Evolutionary conservation across 1,140 invertebrate species (phyloP), one percentile per base, ranked within the genome.

Genomic region (Lethocerus indicus): DNA sequence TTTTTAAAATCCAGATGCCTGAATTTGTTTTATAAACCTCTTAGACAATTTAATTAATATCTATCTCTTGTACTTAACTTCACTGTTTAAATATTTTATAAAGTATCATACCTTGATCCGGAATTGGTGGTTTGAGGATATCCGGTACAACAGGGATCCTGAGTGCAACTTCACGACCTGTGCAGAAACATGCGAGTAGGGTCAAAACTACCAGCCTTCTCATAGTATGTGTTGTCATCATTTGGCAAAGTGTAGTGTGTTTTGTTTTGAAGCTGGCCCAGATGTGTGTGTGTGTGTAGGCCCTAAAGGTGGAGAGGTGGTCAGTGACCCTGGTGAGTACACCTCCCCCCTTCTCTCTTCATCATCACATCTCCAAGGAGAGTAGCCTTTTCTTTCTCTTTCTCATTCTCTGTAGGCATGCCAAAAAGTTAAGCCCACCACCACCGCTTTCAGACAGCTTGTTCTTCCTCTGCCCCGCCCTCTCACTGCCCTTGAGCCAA

Each of bases 71-170:
- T 42, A 24, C 23, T 20, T 47, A 40, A 36, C 25, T 18, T 42
- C 32, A 35, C 42, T 41, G 47, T 37, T n/a, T 13, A 23, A 25
- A 32, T 41, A 12, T 23, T 25, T n/a, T 37, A 42, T 18, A 39
- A 29, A 47, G 16, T 35, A 47, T 57, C 56, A 59, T 59, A 68
- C 66, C 60, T 37, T 64, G 57, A 45, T 65, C 63, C 3, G 66
- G 66, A 24, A 69, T 51, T 9, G 64, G 61, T 26, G 66, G 66
- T 58, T 64, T 60, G 13, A 67, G 24, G 2, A 64, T 57, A 41
- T 64, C 62, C 7, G 67, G 66, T 28, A 69, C 61, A n/a, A 24
- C 32, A 26, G 36, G 36, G 21, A 28, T 20, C 25, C 29, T 14
- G 13, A 49, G 37, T 39, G n/a, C n/a, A n/a, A n/a, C n/a, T n/a